Evolutionary conservation across 2,797 vertebrate genomes (phyloP), one percentile per base, ranked within the genome.

Genomic region (Enteromius anoplus): DNA sequence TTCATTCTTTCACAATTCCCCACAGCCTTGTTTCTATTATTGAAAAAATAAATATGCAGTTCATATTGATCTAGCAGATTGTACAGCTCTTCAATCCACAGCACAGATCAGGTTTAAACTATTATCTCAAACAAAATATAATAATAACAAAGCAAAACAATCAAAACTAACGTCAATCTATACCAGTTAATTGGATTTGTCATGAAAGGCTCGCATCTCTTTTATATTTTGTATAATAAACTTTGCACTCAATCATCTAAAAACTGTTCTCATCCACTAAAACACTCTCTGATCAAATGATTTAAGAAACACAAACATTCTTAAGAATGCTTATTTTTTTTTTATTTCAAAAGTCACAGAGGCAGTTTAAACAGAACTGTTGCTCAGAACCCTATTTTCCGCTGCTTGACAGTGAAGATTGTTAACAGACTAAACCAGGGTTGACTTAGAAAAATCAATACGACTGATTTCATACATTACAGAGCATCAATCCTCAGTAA

Each of bases 401-500:
- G 0, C 45, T 32, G 65, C 42, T 73, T 34, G 26, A 64, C 53
- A 73, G 21, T 72, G 37, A 80, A 65, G 45, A 69, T 70, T 60
- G 29, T 66, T 82, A 77, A 79, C 80, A 65, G 70, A 75, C 70
- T 51, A 51, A 82, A 75, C 49, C 53, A 60, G 40, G 64, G 40
- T 83, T 83, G 73, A 45, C 73, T 34, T 77, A 37, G 65, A 68
- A 70, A 80, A 77, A 76, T 70, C 34, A 49, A 66, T 68, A 53
- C 19, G 21, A 49, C 80, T 77, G 19, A 26, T 58, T 87, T 85
- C 69, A 72, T 65, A 80, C 34, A 76, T 69, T 69, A 80, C 69
- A 75, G 55, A 68, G 80, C 78, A 80, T 83, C 62, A 72, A 40
- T 84, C 75, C 32, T 82, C 70, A 60, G 78, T 83, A 47, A 76